Evolutionary conservation across 2,797 vertebrate genomes (phyloP).

Genomic region (Hephaestus fuliginosus): DNA sequence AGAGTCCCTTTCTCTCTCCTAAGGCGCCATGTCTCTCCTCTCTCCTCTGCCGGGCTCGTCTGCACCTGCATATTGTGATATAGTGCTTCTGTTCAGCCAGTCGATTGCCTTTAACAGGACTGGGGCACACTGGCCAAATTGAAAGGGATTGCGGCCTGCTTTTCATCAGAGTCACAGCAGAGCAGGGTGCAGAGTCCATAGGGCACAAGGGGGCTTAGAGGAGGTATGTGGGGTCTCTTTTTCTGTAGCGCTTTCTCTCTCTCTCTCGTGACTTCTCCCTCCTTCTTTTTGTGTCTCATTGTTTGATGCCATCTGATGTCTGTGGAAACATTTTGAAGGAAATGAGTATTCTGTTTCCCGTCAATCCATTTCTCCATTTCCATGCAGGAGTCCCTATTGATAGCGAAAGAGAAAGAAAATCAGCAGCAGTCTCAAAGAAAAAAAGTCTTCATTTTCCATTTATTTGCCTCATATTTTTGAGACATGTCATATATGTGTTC

Average conservation of each 20-base stretch:
- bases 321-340: conserved; percentile 64
- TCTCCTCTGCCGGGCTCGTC: conserved; percentile 76
- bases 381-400: conserved; percentile 64
- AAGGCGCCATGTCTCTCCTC: conserved; percentile 75
- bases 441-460: conserved; percentile 73
- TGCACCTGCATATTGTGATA: conserved; percentile 90
- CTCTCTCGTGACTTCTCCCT: conserved; percentile 26
- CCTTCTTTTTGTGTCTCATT: conserved; percentile 51
- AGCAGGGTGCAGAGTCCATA: conserved; percentile 67
- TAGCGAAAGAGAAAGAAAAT: conserved; percentile 59
- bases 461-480: conserved; percentile 71
- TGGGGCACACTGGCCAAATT: conserved; percentile 84
- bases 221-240: conserved; percentile 46
- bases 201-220: conserved; percentile 60
- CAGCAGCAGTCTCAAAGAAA: conserved; percentile 67
- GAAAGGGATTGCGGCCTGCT: conserved; percentile 87
- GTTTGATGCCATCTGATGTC: conserved; percentile 70
- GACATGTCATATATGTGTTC: conserved; percentile 57
- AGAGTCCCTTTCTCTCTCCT: conserved; percentile 79
- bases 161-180: conserved; percentile 85
- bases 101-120: conserved; percentile 88
- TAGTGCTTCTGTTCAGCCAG: conserved; percentile 88
- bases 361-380: conserved; percentile 68
- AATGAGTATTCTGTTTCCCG: conserved; percentile 70
- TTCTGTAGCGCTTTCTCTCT: conserved; percentile 24